Evolutionary conservation across 2,113 vertebrate species (phyloP), one percentile per base, ranked within the genome.

Genomic region (Melozone crissalis): DNA sequence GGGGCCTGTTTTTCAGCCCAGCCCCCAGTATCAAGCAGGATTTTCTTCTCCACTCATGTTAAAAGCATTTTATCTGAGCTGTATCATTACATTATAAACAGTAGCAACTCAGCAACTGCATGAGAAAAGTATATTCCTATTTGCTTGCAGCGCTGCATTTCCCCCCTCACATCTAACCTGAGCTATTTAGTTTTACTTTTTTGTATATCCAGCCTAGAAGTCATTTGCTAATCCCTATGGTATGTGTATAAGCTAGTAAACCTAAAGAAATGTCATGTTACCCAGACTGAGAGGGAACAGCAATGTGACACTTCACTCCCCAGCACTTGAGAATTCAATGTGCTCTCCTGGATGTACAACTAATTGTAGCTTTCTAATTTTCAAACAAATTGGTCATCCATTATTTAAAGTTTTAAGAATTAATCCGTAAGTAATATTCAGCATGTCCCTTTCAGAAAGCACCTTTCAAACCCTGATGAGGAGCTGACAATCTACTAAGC

Each of bases 61-160:
- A 85, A 84, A 93, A 95, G 78, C 27, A 95, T 93, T 90, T 96
- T 96, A 96, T 94, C 90, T 90, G 55, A 74, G 66, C 73, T 90
- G 9, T 47, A 92, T 73, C 91, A 80, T 79, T 93, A 44, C 37
- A 83, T 58, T 80, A 58, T 35, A 89, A 91, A 90, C n/a, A 93
- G 52, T 9, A 93, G 63, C 76, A 88, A 88, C 54, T 93, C 75
- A 79, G 68, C 71, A 71, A 41, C 55, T 58, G 26, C 77, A 54
- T 26, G 55, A 68, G 37, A 15, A 37, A 90, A 82, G 30, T 9
- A 16, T 21, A 65, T 77, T 63, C 66, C 51, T 58, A 30, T 22
- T 43, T 47, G 62, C 84, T 28, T 58, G 76, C 33, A 21, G 66
- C 46, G 57, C 37, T 54, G 61, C 49, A 39, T 59, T 73, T 61